These are phyloP conservation scores for Moxostoma hubbsi DNA, from an alignment of 2,797 vertebrate genomes.

Conservation along the genomic window DNA sequence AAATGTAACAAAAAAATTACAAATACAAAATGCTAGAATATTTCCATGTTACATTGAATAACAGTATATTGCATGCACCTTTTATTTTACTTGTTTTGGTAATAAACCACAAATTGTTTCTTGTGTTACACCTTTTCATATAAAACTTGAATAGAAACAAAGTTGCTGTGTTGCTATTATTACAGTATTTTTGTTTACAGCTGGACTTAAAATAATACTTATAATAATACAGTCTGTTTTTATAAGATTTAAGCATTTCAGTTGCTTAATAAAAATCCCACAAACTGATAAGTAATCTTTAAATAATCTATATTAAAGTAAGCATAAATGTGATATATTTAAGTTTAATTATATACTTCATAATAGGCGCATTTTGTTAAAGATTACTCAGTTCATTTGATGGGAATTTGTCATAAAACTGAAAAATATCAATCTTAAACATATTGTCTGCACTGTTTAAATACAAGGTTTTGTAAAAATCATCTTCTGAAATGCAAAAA, in stretches of 20 bases:
- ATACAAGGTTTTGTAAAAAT: neutral
- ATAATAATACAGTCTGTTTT: too few relatives aligned
- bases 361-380: too few relatives aligned
- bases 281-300: too few relatives aligned
- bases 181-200: neutral
- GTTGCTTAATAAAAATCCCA: too few relatives aligned
- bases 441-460: neutral
- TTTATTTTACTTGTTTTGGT: constrained; percentile 25
- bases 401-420: too few relatives aligned
- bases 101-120: neutral
- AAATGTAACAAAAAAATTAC: neutral
- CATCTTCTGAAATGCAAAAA: neutral
- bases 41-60: constrained; percentile 23
- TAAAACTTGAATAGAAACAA: neutral
- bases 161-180: neutral
- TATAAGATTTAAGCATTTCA: too few relatives aligned
- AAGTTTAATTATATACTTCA: too few relatives aligned
- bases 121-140: neutral
- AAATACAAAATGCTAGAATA: neutral
- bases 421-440: neutral
- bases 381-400: too few relatives aligned
- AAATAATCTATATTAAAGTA: too few relatives aligned
- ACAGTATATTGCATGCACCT: constrained; percentile 43
- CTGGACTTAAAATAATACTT: too few relatives aligned
- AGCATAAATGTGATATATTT: too few relatives aligned